These are phyloP conservation scores for Neosilurus hyrtlii DNA, from an alignment of 2,797 vertebrate species.

Conservation along the genomic window DNA sequence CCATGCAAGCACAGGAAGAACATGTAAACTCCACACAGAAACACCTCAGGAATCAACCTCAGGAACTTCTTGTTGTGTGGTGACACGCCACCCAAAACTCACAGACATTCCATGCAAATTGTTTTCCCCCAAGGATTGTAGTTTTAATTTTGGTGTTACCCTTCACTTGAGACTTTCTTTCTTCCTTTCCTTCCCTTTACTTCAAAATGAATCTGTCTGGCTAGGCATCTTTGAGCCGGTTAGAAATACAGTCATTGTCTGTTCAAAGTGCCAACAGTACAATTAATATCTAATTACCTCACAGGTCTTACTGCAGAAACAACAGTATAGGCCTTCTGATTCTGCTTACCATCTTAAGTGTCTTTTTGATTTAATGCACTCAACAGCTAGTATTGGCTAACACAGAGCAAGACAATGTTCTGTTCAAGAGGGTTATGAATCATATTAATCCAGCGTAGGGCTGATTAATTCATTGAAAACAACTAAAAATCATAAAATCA, in stretches of 20 bases:
- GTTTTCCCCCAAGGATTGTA: no score
- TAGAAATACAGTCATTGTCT: conserved; percentile 40
- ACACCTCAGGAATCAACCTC: no score
- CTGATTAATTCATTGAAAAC: conserved; percentile 8
- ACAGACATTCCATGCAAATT: no score
- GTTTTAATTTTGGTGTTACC: background rate
- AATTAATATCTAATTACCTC: conserved; percentile 53
- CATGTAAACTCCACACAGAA: no score
- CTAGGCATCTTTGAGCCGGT: conserved; percentile 43
- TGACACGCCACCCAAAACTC: no score
- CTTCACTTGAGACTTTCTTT: background rate
- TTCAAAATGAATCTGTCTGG: conserved; percentile 26
- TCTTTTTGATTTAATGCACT: conserved; percentile 52
- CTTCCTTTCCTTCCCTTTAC: background rate
- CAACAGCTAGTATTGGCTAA: conserved; percentile 39
- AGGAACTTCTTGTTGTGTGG: no score
- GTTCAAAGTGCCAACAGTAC: conserved; percentile 47
- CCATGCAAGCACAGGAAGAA: no score
- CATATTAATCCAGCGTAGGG: conserved; percentile 11
- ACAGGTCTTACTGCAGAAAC: conserved; percentile 44
- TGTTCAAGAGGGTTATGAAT: conserved; percentile 25
- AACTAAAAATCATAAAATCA: conserved; percentile 4
- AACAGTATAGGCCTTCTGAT: conserved; percentile 35
- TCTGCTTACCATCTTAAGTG: conserved; percentile 40
- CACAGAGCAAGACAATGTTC: conserved; percentile 16